Evolutionary conservation across 2,113 vertebrate species (phyloP).

Genomic region (Megaceryle maxima): DNA sequence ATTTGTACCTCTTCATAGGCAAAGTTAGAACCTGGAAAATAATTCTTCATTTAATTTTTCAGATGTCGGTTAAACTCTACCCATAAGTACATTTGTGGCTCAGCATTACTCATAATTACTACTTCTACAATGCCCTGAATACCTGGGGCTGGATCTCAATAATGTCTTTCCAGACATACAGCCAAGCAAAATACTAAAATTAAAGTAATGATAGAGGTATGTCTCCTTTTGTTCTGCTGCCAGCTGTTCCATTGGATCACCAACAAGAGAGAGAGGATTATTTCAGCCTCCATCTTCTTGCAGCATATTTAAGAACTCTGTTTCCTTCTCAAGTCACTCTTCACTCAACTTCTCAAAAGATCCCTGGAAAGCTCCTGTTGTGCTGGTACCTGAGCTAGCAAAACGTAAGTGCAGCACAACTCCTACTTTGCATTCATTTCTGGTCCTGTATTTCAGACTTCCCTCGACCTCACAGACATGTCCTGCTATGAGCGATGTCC

Average conservation of each 20-base stretch:
- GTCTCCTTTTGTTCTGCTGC: not conserved
- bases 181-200: not conserved
- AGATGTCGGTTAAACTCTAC: not conserved
- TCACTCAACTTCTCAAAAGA: not conserved
- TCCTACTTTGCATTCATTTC: not conserved
- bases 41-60: not conserved
- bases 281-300: not conserved
- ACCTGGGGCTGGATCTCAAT: not conserved
- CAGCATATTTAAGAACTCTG: not conserved
- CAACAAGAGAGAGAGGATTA: not conserved
- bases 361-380: not conserved
- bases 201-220: not conserved
- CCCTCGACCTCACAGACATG: not conserved
- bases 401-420: rapidly evolving
- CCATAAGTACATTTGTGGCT: not conserved
- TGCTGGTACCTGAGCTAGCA: rapidly evolving
- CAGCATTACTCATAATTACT: not conserved
- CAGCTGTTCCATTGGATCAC: not conserved
- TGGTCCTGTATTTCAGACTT: not conserved
- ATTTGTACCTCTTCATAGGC: not conserved
- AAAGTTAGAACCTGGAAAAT: not conserved
- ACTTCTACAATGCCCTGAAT: not conserved
- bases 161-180: not conserved
- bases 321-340: not conserved
- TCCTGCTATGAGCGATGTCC: not conserved